Evolutionary conservation across 30 jellyfish, hydroid and myxozoan genomes (phyloP), one percentile per base, ranked within the genome.

Genomic region (Catostylus mosaicus): DNA sequence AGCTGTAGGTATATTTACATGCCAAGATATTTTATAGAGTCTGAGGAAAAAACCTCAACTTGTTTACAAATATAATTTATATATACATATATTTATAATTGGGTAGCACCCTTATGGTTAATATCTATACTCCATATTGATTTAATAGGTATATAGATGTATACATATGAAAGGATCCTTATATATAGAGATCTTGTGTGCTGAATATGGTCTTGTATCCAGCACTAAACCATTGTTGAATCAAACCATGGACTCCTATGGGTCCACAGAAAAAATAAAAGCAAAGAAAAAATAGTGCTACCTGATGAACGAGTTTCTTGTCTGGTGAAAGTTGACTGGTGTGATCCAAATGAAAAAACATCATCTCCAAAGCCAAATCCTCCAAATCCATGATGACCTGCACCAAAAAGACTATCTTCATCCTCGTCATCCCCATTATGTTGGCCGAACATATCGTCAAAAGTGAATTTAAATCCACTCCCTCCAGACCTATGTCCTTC

Each of bases 361-460:
- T 77, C 89, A 83, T 83, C 92, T 27, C 89, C 95, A 87, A 83
- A 77, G 6, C 89, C 88, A 70, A 67, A 78, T 27, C 81, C 52
- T 48, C 90, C 97, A 88, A 85, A 80, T 2, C 89, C 88, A 70
- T 77, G 77, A 70, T 72, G 50, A 6, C 48, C 81, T 0, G 86
- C 83, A 30, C 96, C 88, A 85, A 91, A 91, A 27, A 85, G 18
- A 40, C 95, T 54, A 52, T 91, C 98, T 50, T 75, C 90, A 30
- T 67, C 90, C 2, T 76, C 90, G 50, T 91, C 98, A 62, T 77
- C 90, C 23, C 85, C 85, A 75, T 91, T 89, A 73, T 92, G 67
- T 0, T 33, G 56, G 54, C 63, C 43, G 63, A 73, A 73, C 26
- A 74, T 32, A 57, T 64, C 83, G 61, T 75, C 95, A 84, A 84